These are phyloP conservation scores for Corythoichthys intestinalis DNA, from an alignment of 2,113 vertebrate species.

Conservation along the genomic window DNA sequence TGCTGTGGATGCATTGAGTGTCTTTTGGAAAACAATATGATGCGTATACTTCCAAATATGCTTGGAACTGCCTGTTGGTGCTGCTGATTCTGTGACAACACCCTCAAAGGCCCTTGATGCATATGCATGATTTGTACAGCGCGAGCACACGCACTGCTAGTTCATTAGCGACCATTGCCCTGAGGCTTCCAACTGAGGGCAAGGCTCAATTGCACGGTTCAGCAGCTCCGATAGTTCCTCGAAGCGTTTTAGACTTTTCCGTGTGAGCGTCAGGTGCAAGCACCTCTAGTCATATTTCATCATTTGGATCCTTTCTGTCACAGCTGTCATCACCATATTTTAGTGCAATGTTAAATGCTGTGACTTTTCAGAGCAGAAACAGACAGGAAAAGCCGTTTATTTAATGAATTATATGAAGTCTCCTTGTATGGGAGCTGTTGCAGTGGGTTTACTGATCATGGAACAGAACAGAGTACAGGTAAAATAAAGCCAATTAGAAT, in stretches of 20 bases:
- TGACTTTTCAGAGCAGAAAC: conserved; percentile 13
- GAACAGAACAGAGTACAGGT: no score
- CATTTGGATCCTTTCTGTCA: conserved; percentile 25
- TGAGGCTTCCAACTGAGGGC: conserved; percentile 44
- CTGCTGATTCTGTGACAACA: conserved; percentile 25
- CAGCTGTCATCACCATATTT: conserved; percentile 2
- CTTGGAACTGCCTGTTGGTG: conserved; percentile 12
- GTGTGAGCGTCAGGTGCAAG: conserved; percentile 54
- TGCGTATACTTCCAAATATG: not conserved
- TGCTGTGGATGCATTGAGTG: no score
- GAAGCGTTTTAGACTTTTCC: conserved; percentile 39
- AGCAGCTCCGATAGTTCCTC: conserved; percentile 52
- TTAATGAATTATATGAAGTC: not conserved
- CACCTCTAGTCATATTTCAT: conserved; percentile 21
- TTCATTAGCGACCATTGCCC: conserved; percentile 60
- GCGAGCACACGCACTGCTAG: conserved; percentile 23
- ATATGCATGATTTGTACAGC: conserved; percentile 39
- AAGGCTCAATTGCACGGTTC: conserved; percentile 57
- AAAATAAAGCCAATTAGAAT: no score
- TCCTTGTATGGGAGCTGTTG: not conserved
- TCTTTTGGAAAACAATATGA: no score
- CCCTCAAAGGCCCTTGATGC: conserved; percentile 27
- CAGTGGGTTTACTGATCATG: not conserved
- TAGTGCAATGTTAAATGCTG: conserved; percentile 1
- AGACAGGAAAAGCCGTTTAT: not conserved